These are phyloP conservation scores for Chloropsis cyanopogon DNA, from an alignment of 2,113 vertebrate species.

Conservation along the genomic window DNA sequence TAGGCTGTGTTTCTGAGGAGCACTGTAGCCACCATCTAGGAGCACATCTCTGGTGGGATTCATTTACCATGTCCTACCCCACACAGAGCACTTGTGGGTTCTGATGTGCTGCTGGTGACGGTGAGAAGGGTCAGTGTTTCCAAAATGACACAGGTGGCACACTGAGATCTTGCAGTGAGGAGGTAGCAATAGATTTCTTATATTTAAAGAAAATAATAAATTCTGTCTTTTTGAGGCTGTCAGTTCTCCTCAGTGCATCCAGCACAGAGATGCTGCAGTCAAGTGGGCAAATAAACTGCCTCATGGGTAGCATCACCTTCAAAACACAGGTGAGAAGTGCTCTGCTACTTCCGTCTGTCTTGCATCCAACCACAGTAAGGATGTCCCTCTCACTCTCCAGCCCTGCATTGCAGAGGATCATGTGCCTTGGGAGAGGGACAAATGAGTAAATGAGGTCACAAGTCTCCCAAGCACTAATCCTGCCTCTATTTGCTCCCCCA, in stretches of 20 bases:
- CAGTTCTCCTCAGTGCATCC: not conserved
- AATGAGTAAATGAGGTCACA: not conserved
- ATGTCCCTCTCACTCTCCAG: not conserved
- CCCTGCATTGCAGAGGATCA: not conserved
- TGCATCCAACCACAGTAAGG: not conserved
- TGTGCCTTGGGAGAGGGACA: not conserved
- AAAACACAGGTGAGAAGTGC: not conserved
- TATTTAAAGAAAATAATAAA: not conserved
- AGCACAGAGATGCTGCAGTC: not conserved
- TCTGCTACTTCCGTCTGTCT: not conserved
- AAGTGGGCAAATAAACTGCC: not conserved
- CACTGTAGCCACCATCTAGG: not conserved
- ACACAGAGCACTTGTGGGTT: not conserved
- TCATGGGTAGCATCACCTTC: not conserved
- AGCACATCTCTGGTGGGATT: not conserved
- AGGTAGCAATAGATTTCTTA: not conserved
- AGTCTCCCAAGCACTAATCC: not conserved
- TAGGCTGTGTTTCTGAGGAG: not conserved
- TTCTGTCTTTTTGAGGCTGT: not conserved
- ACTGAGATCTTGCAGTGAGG: not conserved
- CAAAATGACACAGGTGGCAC: not conserved
- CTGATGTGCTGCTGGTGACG: fast-evolving
- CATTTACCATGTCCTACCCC: not conserved
- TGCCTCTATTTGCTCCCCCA: not conserved
- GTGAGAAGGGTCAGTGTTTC: not conserved